A percentile compares a stretch with the other conserved stretches of the same genome.
phyloP scores from a whole-genome alignment of 2,113 vertebrate genomes.

The Dissostichus mawsoni region DNA sequence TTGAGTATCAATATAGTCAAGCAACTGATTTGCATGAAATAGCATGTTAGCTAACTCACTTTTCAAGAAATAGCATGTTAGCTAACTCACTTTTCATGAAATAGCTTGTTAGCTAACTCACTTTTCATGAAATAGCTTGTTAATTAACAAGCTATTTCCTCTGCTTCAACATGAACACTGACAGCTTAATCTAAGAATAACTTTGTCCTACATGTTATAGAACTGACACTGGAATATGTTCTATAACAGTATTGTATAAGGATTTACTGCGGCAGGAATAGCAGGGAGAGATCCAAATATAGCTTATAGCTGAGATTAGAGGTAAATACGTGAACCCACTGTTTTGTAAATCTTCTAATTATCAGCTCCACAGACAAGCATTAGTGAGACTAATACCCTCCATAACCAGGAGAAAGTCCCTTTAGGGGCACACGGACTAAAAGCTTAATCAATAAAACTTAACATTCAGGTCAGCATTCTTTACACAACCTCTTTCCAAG shows the following conservation, averaged over 20 bases:
- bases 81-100: too few species aligned
- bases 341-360: conserved; percentile 46
- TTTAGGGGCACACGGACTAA: background rate
- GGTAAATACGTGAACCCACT: conserved; percentile 38
- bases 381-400: conserved; percentile 46
- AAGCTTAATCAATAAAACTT: background rate
- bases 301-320: conserved; percentile 56
- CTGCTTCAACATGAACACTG: background rate
- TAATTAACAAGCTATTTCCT: background rate
- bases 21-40: too few species aligned
- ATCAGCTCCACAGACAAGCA: conserved; percentile 22
- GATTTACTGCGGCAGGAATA: background rate
- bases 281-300: conserved; percentile 36
- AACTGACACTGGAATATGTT: background rate
- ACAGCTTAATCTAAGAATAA: background rate
- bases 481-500: background rate
- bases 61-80: too few species aligned
- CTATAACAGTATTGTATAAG: conserved; percentile 45
- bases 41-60: too few species aligned
- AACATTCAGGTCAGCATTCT: background rate
- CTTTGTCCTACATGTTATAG: background rate
- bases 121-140: too few species aligned
- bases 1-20: too few species aligned
- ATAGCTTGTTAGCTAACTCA: too few species aligned
- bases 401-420: conserved; percentile 26